Conservation (phyloP, 2,888 invertebrate genomes). For the Brachypalpus laphriformis region DNA sequence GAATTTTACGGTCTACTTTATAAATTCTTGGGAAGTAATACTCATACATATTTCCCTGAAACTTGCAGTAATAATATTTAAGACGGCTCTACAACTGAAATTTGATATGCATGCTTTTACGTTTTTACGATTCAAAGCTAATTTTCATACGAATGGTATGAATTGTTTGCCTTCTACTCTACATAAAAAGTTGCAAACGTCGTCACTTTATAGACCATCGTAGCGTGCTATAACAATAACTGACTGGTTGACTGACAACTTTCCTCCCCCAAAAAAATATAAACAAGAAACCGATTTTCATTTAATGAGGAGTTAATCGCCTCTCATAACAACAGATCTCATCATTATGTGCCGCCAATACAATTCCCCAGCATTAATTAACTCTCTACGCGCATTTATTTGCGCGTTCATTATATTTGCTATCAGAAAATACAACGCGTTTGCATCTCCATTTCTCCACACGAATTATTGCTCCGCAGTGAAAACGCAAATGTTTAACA, state of each 20-base stretch:
- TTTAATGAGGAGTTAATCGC: constrained; percentile 54
- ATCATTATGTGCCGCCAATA: constrained; percentile 9
- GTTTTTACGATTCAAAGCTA: too few species aligned
- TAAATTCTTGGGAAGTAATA: too few species aligned
- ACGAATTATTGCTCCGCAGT: constrained; percentile 28
- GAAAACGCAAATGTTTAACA: constrained; percentile 48
- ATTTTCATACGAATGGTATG: not conserved
- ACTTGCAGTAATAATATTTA: too few species aligned
- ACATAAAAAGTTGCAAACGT: not conserved
- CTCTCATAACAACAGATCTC: constrained; percentile 11
- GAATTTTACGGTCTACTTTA: too few species aligned
- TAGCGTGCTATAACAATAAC: not conserved
- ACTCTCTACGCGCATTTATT: constrained; percentile 35
- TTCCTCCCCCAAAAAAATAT: not conserved
- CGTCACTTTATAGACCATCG: not conserved
- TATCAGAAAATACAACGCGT: not conserved
- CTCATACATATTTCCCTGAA: too few species aligned
- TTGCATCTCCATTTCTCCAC: constrained; percentile 35
- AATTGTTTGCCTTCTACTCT: not conserved
- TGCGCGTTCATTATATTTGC: not conserved
- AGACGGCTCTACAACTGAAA: too few species aligned
- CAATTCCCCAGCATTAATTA: constrained; percentile 18
- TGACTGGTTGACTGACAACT: not conserved
- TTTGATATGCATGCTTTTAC: too few species aligned
- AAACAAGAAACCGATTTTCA: constrained; percentile 3